Evolutionary conservation across 1,140 invertebrate genomes (phyloP).

Genomic region (Drosophila bipectinata): DNA sequence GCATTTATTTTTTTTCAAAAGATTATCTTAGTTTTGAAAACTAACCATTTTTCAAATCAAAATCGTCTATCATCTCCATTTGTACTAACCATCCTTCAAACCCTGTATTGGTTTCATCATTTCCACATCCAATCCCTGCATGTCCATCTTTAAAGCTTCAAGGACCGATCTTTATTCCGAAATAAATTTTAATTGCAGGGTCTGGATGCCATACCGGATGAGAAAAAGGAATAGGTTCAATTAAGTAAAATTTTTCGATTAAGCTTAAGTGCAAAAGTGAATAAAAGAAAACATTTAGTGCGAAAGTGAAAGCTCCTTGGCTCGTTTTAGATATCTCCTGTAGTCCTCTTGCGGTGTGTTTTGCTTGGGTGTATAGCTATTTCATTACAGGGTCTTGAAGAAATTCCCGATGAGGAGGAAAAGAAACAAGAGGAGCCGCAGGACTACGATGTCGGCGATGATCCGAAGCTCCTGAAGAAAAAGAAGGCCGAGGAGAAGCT

Average conservation of each 20-base stretch:
- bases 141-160: neutral
- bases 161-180: constrained; percentile 22
- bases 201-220: constrained; percentile 85
- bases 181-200: constrained; percentile 83
- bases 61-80: too few species aligned
- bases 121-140: constrained; percentile 6
- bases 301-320: constrained; percentile 37
- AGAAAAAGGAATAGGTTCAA: constrained; percentile 73
- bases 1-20: neutral
- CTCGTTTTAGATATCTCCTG: constrained; percentile 22
- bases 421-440: constrained; percentile 5
- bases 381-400: constrained; percentile 64
- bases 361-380: constrained; percentile 8
- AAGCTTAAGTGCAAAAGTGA: constrained; percentile 77
- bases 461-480: constrained; percentile 19
- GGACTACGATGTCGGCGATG: constrained; percentile 18
- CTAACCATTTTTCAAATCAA: neutral
- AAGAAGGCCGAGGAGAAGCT: constrained; percentile 1
- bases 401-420: constrained; percentile 44
- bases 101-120: neutral
- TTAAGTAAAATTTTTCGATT: constrained; percentile 61
- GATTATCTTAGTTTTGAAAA: neutral
- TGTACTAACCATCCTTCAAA: too few species aligned
- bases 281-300: constrained; percentile 56
- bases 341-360: constrained; percentile 4